phyloP scores from a whole-genome alignment of 2,113 vertebrate species.

The Taurulus bubalis region DNA sequence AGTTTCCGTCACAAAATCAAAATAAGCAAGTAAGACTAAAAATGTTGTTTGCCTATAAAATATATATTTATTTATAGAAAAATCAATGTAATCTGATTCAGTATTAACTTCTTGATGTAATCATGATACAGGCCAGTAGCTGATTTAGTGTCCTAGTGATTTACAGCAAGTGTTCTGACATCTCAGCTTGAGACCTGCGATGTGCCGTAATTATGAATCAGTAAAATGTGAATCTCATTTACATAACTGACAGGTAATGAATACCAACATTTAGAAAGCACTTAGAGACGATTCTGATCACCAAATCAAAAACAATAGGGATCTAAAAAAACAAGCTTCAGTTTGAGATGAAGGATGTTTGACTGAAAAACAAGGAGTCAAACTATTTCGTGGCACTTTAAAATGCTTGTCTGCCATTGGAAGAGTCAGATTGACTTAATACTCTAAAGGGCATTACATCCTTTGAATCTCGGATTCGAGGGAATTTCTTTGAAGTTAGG shows the following conservation, averaged over 20 bases:
- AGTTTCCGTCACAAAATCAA: conserved; percentile 15
- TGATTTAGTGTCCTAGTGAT: background rate
- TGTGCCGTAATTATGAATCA: conserved; percentile 11
- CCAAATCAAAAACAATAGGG: background rate
- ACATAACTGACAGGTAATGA: background rate
- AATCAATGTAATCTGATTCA: background rate
- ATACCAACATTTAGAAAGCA: background rate
- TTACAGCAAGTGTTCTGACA: background rate
- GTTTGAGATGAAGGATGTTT: conserved; percentile 8
- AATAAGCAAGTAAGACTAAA: conserved; percentile 12
- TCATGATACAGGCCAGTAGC: background rate
- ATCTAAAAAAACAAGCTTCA: background rate
- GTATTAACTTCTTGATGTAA: background rate
- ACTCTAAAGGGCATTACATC: background rate
- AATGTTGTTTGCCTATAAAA: background rate
- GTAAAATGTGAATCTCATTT: conserved; percentile 6
- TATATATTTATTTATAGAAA: background rate
- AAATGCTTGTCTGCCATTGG: background rate
- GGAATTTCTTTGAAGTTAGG: background rate
- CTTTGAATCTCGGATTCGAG: background rate
- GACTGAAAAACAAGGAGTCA: conserved; percentile 5
- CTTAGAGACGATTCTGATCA: background rate
- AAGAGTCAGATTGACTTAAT: background rate
- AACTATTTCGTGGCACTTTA: background rate
- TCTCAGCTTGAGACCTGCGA: background rate